Conservation (phyloP, 1,140 invertebrate genomes). For the Phymorhynchus buccinoides region DNA sequence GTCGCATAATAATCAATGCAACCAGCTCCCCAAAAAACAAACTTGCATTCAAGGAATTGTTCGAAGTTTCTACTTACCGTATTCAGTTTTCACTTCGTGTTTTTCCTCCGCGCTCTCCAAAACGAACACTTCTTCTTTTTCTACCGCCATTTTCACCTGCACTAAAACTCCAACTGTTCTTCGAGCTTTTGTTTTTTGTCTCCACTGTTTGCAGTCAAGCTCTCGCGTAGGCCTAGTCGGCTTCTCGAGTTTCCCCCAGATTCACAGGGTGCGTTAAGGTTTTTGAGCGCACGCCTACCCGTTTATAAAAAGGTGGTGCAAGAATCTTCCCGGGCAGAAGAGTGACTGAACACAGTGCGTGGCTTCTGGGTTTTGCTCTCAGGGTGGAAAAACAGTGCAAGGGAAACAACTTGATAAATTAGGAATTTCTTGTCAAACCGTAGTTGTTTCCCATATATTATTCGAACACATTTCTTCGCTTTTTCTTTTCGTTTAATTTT, state of each 20-base stretch:
- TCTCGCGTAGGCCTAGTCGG: not conserved
- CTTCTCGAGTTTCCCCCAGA: not conserved
- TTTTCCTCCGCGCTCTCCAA: not conserved
- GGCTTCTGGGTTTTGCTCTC: not conserved
- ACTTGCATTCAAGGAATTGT: not conserved
- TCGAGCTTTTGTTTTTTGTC: not conserved
- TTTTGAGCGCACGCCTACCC: not conserved
- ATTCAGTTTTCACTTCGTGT: not conserved
- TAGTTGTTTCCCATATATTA: too few species aligned
- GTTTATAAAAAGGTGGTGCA: not conserved
- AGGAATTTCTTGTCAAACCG: too few species aligned
- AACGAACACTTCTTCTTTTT: not conserved
- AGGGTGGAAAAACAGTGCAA: not conserved
- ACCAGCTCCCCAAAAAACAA: too few species aligned
- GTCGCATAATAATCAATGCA: too few species aligned
- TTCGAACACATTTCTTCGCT: not conserved
- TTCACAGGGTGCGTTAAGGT: not conserved
- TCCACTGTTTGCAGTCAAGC: not conserved
- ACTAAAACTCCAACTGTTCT: not conserved
- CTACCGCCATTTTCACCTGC: conserved; percentile 4
- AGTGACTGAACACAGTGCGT: not conserved
- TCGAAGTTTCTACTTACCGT: not conserved
- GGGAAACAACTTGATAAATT: not conserved
- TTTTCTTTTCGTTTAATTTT: not conserved
- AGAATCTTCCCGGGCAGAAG: not conserved